Base-by-base conservation (phyloP, 2,113 vertebrate species). In the Chaenocephalus aceratus region DNA sequence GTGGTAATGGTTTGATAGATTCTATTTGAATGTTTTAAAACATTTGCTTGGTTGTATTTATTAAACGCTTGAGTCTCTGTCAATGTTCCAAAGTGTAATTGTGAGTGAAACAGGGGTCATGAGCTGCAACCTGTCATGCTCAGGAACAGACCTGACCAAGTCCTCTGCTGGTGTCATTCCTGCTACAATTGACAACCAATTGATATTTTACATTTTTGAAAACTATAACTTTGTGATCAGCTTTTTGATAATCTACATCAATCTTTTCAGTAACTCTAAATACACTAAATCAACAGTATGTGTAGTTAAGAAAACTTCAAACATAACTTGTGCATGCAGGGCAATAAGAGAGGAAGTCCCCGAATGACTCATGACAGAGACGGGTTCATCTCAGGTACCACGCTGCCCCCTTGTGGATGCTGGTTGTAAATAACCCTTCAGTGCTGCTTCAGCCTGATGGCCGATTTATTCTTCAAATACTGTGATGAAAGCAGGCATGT, bases 331-430 rank as follows among this genome's bases (percentile, higher is more conserved):
- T 57, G 34, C 18, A 10, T 6, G n/a, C 8, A 56, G 13, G 4
- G 10, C 36, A 41, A 3, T 11, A 1, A 13, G n/a, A 3, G 7
- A 13, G n/a, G 13, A 64, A 41, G 36, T 41, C 36, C 36, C 36
- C 36, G 5, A 41, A 41, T 5, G 36, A 41, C 36, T 30, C 30
- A 30, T 30, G 3, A 30, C 36, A 41, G 36, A 7, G 6, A 51
- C 15, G 1, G 26, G 30, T 6, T 36, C 0, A 34, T 5, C 36
- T 30, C 12, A 59, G 49, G 56, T 36, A 1, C 54, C 59, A 23
- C 8, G 46, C 72, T 79, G 86, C 93, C 93, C 69, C 60, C 93
- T 92, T 52, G 73, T 91, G 94, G 90, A 41, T 6, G 21, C 16
- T 51, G 5, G 9, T 0, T 8, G 8, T 1, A 66, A 70, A 9